Conservation (phyloP, 1,140 invertebrate species). For the Pseudobourletiella spinata region DNA sequence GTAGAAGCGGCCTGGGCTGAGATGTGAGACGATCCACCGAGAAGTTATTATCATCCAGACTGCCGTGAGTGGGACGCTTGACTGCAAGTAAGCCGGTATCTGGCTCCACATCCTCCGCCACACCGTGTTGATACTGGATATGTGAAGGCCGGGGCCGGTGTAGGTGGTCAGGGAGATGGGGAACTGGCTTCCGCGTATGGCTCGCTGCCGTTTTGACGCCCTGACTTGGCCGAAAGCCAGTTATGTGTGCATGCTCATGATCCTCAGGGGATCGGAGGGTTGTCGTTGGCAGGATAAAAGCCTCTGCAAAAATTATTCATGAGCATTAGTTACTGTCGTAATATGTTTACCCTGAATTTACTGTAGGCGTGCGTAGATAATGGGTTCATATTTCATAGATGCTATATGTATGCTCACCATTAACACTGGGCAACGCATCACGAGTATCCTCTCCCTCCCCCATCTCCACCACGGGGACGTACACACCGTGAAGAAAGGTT, state of each 20-base stretch:
- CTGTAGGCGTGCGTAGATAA: neutral
- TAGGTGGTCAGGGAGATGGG: conserved; percentile 29
- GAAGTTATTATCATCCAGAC: conserved; percentile 10
- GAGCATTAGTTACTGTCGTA: neutral
- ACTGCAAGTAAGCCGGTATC: conserved; percentile 22
- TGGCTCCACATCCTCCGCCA: conserved; percentile 30
- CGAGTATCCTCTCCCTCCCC: neutral
- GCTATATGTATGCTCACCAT: neutral
- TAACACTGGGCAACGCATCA: neutral
- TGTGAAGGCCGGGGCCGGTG: conserved; percentile 34
- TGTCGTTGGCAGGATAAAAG: neutral
- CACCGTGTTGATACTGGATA: conserved; percentile 34
- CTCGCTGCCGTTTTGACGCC: neutral
- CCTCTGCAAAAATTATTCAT: neutral
- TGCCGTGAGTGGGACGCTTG: conserved; percentile 11
- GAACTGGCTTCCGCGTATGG: conserved; percentile 19
- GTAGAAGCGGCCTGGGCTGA: neutral
- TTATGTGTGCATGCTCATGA: neutral
- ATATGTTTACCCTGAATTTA: too few species aligned
- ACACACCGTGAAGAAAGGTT: conserved; percentile 35
- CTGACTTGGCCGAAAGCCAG: neutral
- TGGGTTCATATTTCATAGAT: too few species aligned
- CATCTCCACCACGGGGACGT: conserved; percentile 19
- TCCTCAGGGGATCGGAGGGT: neutral
- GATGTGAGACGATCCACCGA: neutral